These are phyloP conservation scores for Schizothorax lantsangensis DNA, from an alignment of 2,797 vertebrate genomes.

Conservation along the genomic window DNA sequence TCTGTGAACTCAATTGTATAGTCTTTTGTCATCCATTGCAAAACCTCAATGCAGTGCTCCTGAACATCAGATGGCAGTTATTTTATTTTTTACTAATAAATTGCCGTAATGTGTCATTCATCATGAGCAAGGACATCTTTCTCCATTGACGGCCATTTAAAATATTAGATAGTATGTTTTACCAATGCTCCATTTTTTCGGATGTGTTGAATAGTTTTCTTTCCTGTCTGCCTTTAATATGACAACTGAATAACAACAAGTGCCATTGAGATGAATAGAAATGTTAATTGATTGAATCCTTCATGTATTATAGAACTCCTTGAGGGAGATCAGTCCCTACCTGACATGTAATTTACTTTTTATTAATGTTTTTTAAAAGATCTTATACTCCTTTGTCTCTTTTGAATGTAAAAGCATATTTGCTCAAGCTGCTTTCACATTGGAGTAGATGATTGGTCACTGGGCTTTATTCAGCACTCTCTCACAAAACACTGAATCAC, in stretches of 20 bases:
- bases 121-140: not conserved
- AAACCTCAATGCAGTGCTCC: not conserved
- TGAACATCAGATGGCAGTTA: not conserved
- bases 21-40: not conserved
- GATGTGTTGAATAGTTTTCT: not conserved
- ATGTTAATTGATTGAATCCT: not conserved
- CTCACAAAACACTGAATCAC: conserved; percentile 9
- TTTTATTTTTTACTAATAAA: not conserved
- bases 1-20: too few relatives aligned
- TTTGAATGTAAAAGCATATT: not conserved
- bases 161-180: not conserved
- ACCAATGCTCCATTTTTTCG: not conserved
- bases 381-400: not conserved
- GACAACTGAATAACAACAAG: not conserved
- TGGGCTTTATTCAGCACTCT: not conserved
- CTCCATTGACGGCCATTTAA: not conserved
- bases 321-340: not conserved
- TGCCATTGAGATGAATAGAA: not conserved
- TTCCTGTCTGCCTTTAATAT: not conserved
- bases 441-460: not conserved
- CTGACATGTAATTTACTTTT: not conserved
- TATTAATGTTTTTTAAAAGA: not conserved
- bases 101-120: not conserved
- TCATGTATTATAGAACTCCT: not conserved
- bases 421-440: conserved; percentile 1